Percentiles rank a stretch among this genome's conserved stretches.
These are phyloP conservation scores for Pipa parva DNA, from an alignment of 2,113 vertebrate species.

Conservation along the genomic window DNA sequence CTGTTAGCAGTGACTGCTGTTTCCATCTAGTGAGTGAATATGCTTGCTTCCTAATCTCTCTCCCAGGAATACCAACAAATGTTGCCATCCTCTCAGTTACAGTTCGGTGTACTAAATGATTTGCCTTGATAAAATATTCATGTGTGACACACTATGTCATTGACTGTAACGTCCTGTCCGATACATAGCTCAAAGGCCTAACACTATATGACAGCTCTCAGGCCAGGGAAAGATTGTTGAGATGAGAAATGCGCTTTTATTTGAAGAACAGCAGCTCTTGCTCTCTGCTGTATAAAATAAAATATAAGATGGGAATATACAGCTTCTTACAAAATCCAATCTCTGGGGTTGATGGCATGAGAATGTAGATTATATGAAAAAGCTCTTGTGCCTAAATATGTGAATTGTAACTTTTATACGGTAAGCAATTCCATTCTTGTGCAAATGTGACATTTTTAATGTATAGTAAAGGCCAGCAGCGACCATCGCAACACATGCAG, in stretches of 20 bases:
- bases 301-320: constrained; percentile 19
- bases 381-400: constrained; percentile 3
- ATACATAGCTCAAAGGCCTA: constrained; percentile 38
- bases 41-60: constrained; percentile 27
- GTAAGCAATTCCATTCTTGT: constrained; percentile 34
- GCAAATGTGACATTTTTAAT: constrained; percentile 42
- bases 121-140: constrained; percentile 43
- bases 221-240: constrained; percentile 26
- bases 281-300: constrained; percentile 8
- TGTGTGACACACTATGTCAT: constrained; percentile 41
- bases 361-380: not conserved
- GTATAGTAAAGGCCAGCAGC: constrained; percentile 32
- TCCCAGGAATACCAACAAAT: constrained; percentile 23
- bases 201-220: constrained; percentile 40
- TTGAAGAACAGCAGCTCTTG: constrained; percentile 4
- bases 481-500: constrained; percentile 10
- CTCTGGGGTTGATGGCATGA: constrained; percentile 6
- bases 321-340: not conserved
- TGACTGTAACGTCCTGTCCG: constrained; percentile 37
- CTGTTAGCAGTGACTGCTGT: too few relatives aligned
- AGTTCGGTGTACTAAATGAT: constrained; percentile 34
- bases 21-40: too few relatives aligned
- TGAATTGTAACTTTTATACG: not conserved
- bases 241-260: constrained; percentile 18
- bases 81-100: constrained; percentile 34